Evolutionary conservation across 2,888 invertebrate species (phyloP).

Genomic region (Norana najaformis): DNA sequence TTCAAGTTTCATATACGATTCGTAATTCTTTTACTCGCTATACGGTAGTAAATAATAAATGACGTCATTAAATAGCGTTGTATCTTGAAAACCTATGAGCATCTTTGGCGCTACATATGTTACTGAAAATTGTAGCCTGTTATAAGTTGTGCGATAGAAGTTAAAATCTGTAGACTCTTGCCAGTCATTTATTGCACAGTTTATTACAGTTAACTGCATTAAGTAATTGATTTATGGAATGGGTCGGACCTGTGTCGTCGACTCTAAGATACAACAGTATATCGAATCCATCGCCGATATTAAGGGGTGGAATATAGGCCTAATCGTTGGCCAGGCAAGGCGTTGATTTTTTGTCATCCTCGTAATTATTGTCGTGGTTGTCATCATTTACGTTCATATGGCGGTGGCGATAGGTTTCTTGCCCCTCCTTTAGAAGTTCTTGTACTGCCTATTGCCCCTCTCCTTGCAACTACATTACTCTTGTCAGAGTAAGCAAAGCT

Average conservation of each 20-base stretch:
- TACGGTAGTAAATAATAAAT: neutral
- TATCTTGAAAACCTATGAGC: neutral
- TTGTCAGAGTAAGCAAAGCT: too few species aligned
- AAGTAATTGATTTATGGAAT: slow-evolving; percentile 22
- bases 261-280: slow-evolving; percentile 28
- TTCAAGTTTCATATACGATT: neutral
- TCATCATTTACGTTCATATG: too few species aligned
- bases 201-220: neutral
- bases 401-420: too few species aligned
- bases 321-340: slow-evolving; percentile 33
- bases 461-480: too few species aligned
- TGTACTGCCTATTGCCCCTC: too few species aligned
- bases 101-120: neutral
- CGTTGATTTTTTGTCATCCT: neutral
- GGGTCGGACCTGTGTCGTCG: slow-evolving; percentile 32
- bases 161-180: neutral
- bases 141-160: neutral
- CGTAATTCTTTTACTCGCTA: neutral
- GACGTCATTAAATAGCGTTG: neutral
- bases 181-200: too few species aligned
- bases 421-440: too few species aligned
- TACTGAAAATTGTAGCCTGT: neutral
- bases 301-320: slow-evolving; percentile 26
- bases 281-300: neutral
- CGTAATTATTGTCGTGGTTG: neutral